Evolutionary conservation across 1,140 invertebrate species (phyloP), one percentile per base, ranked within the genome.

Genomic region (Cydia splendana): DNA sequence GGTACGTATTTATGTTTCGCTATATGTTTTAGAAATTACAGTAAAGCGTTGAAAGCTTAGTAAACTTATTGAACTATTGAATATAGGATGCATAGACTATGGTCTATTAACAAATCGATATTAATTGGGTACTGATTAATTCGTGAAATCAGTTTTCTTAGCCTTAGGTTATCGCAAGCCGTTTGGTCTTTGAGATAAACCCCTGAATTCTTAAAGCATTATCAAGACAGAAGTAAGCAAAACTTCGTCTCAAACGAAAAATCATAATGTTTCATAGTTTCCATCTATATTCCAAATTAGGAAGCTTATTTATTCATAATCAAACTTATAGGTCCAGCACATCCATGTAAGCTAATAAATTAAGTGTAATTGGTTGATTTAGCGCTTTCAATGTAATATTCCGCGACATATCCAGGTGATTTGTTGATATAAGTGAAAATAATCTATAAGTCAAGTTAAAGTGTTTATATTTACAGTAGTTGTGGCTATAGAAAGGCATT

Each of bases 1-100:
- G 89, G 91, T 91, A 89, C 80, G 89, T 90, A 88, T 81, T 88
- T 90, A 82, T 90, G 86, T 89, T 89, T 90, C 84, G 83, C 69
- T 82, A 79, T 85, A 84, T 77, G 20, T 34, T 67, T 76, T 67
- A 65, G 75, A 30, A 75, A 24, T 74, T 74, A 74, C 24, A 30
- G 18, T 30, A 75, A 62, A 62, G 30, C 62, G 13, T 75, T 65
- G 30, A 38, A 38, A 71, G 67, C 67, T 71, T 20, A 38, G 67
- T 34, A 38, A 38, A 71, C 38, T 71, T 13, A n/a, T 0, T 45
- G 18, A 71, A 71, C 67, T 38, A 71, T 71, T 45, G 30, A 0
- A 30, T 38, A 38, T 5, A 24, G 34, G 15, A 1, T 38, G 67
- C 7, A 5, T 24, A 10, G 13, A 18, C 15, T 38, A 71, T 18